Percentiles rank a stretch among this genome's conserved stretches.
phyloP scores from a whole-genome alignment of 2,888 invertebrate species.

The Neria commutata region DNA sequence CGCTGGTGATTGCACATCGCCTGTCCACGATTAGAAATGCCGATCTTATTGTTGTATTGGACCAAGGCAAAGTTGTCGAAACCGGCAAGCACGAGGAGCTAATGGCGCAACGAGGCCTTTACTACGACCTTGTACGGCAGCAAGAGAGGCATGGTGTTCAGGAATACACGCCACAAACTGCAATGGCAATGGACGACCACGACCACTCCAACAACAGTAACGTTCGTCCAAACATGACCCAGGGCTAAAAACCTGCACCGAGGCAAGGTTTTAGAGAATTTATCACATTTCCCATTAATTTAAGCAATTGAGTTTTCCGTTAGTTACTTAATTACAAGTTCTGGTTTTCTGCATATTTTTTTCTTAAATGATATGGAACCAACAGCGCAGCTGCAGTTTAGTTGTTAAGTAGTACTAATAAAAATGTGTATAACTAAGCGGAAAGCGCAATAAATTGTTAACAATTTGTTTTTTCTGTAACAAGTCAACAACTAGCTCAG shows the following conservation, averaged over 20 bases:
- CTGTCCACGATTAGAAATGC: constrained; percentile 91
- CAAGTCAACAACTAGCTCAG: no score
- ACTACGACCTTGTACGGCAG: constrained; percentile 83
- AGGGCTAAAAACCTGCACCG: constrained; percentile 10
- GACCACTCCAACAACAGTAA: background rate
- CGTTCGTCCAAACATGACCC: constrained; percentile 12
- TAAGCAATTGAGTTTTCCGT: background rate
- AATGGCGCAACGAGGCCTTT: constrained; percentile 78
- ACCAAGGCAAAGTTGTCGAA: constrained; percentile 83
- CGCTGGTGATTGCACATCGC: constrained; percentile 93
- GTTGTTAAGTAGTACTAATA: background rate
- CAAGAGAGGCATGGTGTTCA: constrained; percentile 66
- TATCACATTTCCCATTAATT: background rate
- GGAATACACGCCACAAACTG: constrained; percentile 29
- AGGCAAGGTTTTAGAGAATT: constrained; percentile 3
- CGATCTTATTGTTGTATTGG: constrained; percentile 88
- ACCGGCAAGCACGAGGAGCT: constrained; percentile 84
- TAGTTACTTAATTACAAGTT: background rate
- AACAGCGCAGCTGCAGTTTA: background rate
- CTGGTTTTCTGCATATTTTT: constrained; percentile 1
- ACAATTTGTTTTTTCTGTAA: background rate
- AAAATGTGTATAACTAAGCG: background rate
- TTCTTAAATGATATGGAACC: background rate
- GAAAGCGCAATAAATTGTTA: background rate
- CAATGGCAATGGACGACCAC: background rate